phyloP scores from a whole-genome alignment of 2,113 vertebrate species.

The Odontesthes bonariensis region DNA sequence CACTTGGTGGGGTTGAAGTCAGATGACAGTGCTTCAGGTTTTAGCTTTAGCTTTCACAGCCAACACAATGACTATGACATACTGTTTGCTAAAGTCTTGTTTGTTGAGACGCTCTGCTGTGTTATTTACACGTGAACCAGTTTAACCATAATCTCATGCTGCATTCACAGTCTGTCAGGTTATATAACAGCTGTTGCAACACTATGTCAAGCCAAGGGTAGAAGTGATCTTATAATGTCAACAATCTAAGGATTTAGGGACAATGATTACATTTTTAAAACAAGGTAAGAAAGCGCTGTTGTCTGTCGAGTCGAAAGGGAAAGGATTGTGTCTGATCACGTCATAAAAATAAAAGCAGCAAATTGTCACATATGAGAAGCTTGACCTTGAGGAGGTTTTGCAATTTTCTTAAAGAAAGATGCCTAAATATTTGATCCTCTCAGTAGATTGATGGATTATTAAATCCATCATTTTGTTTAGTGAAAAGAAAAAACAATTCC shows the following conservation, averaged over 20 bases:
- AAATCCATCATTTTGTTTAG: too few species aligned
- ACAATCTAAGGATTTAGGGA: neutral
- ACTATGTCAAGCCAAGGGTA: neutral
- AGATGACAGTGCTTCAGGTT: neutral
- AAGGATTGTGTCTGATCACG: neutral
- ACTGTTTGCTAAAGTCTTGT: neutral
- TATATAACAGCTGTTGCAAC: neutral
- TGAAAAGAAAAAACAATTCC: too few species aligned
- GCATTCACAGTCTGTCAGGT: neutral
- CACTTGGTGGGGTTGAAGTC: neutral
- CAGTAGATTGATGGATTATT: neutral
- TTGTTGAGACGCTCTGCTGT: neutral
- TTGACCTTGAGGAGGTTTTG: neutral
- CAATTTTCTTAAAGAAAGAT: neutral
- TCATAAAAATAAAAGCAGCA: neutral
- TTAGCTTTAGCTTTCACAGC: neutral
- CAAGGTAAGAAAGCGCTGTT: neutral
- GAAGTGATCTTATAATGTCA: neutral
- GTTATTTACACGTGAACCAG: constrained; percentile 45
- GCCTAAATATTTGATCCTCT: neutral
- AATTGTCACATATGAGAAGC: neutral
- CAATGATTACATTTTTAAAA: neutral
- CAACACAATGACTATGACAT: neutral
- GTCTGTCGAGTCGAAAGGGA: neutral
- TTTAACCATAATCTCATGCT: constrained; percentile 43